These are phyloP conservation scores for Epicauta chinensis DNA, from an alignment of 1,140 invertebrate genomes.

Conservation along the genomic window DNA sequence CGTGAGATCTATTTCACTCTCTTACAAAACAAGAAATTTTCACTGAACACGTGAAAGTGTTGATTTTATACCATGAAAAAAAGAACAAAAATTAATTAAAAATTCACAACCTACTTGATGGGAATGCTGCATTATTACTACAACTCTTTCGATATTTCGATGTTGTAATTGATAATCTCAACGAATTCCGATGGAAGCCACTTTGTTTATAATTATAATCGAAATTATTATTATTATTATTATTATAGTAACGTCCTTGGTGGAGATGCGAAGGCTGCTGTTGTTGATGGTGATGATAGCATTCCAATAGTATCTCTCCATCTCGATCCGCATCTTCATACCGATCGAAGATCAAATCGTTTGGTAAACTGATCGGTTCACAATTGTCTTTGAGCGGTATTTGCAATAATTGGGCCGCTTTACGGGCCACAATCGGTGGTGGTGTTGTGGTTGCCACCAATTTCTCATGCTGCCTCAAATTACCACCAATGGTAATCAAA, in stretches of 20 bases:
- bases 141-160: constrained; percentile 22
- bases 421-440: constrained; percentile 50
- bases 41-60: too few species aligned
- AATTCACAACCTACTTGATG: constrained; percentile 6
- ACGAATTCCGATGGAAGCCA: constrained; percentile 28
- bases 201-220: constrained; percentile 25
- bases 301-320: constrained; percentile 11
- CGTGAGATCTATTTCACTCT: too few species aligned
- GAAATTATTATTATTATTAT: constrained; percentile 5
- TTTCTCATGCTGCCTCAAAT: constrained; percentile 1
- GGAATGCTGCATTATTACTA: constrained; percentile 13
- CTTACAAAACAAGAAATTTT: too few species aligned
- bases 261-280: background rate
- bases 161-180: constrained; percentile 29
- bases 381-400: constrained; percentile 41
- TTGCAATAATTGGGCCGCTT: constrained; percentile 51
- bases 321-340: background rate
- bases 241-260: constrained; percentile 7
- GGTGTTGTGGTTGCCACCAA: constrained; percentile 24
- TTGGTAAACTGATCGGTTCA: constrained; percentile 28
- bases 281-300: background rate
- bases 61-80: too few species aligned
- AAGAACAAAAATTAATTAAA: background rate
- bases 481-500: background rate
- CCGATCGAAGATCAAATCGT: constrained; percentile 1